Conservation (phyloP, 1,140 invertebrate genomes). For the Drosophila yakuba region DNA sequence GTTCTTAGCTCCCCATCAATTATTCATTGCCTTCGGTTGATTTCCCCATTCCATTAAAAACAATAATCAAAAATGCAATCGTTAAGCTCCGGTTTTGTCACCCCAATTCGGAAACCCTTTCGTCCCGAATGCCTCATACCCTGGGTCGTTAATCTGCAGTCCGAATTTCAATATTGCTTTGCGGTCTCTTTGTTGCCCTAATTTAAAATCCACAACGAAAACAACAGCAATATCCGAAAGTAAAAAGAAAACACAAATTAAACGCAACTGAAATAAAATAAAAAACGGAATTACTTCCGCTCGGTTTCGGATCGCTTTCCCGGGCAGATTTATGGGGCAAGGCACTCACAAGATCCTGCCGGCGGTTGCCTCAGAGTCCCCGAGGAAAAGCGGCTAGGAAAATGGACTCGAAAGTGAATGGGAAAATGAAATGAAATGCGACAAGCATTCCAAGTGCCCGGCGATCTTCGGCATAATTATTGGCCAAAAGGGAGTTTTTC, state of each 20-base stretch:
- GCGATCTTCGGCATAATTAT: constrained; percentile 39
- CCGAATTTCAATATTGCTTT: constrained; percentile 57
- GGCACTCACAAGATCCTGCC: constrained; percentile 35
- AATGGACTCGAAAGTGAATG: constrained; percentile 49
- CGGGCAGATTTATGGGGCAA: constrained; percentile 49
- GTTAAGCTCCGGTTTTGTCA: constrained; percentile 48
- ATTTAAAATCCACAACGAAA: constrained; percentile 68
- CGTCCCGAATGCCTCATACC: constrained; percentile 19
- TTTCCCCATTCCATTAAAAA: not conserved
- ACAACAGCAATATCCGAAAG: constrained; percentile 12
- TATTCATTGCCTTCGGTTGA: constrained; percentile 19
- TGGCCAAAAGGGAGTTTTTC: constrained; percentile 28
- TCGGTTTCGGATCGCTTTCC: constrained; percentile 18
- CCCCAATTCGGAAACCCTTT: constrained; percentile 51
- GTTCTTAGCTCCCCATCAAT: constrained; percentile 11
- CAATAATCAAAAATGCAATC: constrained; percentile 54
- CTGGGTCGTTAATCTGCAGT: constrained; percentile 28
- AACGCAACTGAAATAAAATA: constrained; percentile 49
- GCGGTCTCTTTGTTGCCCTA: constrained; percentile 71
- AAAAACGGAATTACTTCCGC: constrained; percentile 71
- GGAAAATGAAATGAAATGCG: constrained; percentile 42
- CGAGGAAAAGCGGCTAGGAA: constrained; percentile 17
- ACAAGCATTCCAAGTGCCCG: constrained; percentile 47
- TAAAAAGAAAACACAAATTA: constrained; percentile 22
- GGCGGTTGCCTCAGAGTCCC: constrained; percentile 56